Evolutionary conservation across 2,888 invertebrate genomes (phyloP).

Genomic region (Camponotus fellah): DNA sequence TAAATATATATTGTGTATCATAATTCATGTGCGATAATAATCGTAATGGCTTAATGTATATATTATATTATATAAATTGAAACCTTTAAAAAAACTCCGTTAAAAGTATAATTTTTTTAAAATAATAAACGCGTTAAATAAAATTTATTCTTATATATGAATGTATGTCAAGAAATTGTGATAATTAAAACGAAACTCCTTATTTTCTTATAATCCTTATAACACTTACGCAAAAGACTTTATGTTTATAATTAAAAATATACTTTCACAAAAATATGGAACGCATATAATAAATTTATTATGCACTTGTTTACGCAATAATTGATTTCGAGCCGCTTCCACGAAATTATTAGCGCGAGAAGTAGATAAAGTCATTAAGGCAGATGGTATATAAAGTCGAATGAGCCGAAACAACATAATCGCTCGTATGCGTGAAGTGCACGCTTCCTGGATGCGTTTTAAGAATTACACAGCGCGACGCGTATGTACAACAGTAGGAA

Average conservation of each 20-base stretch:
- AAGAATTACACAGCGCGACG: slow-evolving; percentile 38
- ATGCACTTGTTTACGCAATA: not conserved
- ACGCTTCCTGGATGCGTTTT: slow-evolving; percentile 46
- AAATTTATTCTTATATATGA: not conserved
- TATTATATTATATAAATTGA: not conserved
- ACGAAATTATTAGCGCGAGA: slow-evolving; percentile 27
- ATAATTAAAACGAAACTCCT: not conserved
- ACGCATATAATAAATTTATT: not conserved
- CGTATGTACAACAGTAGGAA: not conserved
- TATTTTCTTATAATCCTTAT: not conserved
- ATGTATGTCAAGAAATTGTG: not conserved
- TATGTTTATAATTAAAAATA: not conserved
- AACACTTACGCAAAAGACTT: not conserved
- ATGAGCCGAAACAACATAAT: slow-evolving; percentile 52
- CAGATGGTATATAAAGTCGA: slow-evolving; percentile 19
- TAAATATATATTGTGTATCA: not conserved
- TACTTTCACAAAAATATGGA: not conserved
- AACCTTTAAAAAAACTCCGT: no score
- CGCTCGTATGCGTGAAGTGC: slow-evolving; percentile 25
- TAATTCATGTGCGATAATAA: not conserved
- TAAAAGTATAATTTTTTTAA: not conserved
- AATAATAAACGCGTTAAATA: not conserved
- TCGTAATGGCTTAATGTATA: not conserved
- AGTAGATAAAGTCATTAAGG: slow-evolving; percentile 42
- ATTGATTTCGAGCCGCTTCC: not conserved